A percentile compares a stretch with the other conserved stretches of the same genome.
These are phyloP conservation scores for Nephila pilipes DNA, from an alignment of 1,140 invertebrate species.

Conservation along the genomic window DNA sequence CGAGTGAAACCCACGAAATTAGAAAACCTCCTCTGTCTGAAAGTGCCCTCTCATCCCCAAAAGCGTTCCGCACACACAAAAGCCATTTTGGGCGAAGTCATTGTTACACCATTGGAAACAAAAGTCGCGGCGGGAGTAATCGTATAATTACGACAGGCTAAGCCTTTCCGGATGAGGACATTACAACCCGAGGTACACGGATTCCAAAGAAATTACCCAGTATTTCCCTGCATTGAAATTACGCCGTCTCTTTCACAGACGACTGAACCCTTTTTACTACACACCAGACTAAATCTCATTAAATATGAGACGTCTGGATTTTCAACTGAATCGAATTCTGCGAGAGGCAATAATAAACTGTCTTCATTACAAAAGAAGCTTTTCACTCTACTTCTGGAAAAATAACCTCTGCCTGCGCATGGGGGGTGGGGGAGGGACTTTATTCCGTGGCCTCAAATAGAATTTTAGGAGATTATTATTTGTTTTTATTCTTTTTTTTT, in stretches of 20 bases:
- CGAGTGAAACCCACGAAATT: background rate
- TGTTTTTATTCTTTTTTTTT: background rate
- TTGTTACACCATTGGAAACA: background rate
- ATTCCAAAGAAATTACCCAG: background rate
- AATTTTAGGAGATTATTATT: background rate
- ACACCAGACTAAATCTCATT: conserved; percentile 33
- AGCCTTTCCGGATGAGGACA: background rate
- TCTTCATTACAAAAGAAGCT: conserved; percentile 5
- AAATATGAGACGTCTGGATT: conserved; percentile 20
- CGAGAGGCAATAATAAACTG: conserved; percentile 27
- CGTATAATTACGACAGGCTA: conserved; percentile 1
- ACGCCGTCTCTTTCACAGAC: background rate
- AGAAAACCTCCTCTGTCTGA: background rate
- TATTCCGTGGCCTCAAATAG: background rate
- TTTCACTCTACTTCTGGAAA: background rate
- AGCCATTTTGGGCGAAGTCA: background rate
- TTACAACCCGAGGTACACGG: background rate
- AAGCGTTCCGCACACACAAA: background rate
- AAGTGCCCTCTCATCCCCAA: background rate
- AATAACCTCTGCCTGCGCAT: background rate
- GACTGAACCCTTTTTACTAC: background rate
- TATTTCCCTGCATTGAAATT: background rate
- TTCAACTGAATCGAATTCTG: background rate
- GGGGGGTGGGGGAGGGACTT: background rate
- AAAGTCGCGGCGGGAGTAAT: background rate